phyloP scores from a whole-genome alignment of 2,888 invertebrate genomes.

The Dendrolimus houi region DNA sequence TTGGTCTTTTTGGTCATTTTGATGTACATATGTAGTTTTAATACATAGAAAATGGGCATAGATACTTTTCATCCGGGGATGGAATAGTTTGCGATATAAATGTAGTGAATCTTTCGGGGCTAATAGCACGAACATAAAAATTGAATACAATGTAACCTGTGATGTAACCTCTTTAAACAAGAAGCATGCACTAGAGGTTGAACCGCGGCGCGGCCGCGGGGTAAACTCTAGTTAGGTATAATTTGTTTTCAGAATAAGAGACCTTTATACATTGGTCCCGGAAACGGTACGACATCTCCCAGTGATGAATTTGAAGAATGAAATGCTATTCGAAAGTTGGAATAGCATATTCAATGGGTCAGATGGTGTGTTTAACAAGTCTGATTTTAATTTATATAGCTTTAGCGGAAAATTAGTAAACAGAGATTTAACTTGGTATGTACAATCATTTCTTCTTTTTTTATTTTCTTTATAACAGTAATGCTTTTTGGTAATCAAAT shows the following conservation, averaged over 20 bases:
- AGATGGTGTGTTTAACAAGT: constrained; percentile 23
- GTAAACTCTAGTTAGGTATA: too few relatives aligned
- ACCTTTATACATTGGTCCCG: constrained; percentile 30
- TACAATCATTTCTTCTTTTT: neutral
- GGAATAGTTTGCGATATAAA: too few relatives aligned
- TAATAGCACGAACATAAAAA: too few relatives aligned
- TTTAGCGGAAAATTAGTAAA: constrained; percentile 47
- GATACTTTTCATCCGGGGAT: too few relatives aligned
- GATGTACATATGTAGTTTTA: too few relatives aligned
- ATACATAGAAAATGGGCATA: too few relatives aligned
- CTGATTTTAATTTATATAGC: constrained; percentile 37
- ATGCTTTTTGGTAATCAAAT: neutral
- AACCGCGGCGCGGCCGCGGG: too few relatives aligned
- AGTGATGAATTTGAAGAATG: constrained; percentile 37
- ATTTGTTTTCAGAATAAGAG: constrained; percentile 26
- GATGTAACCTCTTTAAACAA: too few relatives aligned
- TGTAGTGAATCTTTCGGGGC: too few relatives aligned
- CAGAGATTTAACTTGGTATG: constrained; percentile 48
- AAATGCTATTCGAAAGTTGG: constrained; percentile 52
- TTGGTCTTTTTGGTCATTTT: too few relatives aligned
- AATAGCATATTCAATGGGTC: constrained; percentile 42
- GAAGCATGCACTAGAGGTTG: too few relatives aligned
- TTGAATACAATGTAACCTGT: too few relatives aligned
- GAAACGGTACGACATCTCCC: constrained; percentile 26
- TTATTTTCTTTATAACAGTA: neutral